Base-by-base conservation (phyloP, 2,888 invertebrate genomes). In the Pecten maximus region DNA sequence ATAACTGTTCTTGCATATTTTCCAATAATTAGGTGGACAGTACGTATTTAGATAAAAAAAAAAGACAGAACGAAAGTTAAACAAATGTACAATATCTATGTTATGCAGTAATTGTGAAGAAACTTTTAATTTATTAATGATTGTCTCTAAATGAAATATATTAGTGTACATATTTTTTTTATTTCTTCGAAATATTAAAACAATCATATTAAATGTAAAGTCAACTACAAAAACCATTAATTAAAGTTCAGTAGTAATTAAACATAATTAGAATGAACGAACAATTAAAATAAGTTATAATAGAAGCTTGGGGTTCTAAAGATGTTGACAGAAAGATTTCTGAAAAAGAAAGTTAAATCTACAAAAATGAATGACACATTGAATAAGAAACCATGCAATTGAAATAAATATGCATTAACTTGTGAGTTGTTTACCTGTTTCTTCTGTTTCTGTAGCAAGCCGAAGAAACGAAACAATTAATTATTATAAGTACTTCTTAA, bases 401-500 rank as follows among this genome's bases (percentile, higher is more conserved):
- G 23, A 54, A 54, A 54, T 48, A 48, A 54, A 3, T 23, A 54
- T 54, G 54, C 74, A 74, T 74, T 74, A 35, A 74, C 35, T 35
- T 23, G 35, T 74, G 28, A 74, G 10, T 74, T 60, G 60, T 74
- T 74, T 74, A 74, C 74, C 74, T 74, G 74, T 74, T 35, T 28
- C 35, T 74, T 74, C 35, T 74, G 74, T 74, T 74, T 74, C 74
- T 74, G 74, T 74, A 74, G 74, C 74, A 28, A 15, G 74, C 74
- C 74, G 74, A 74, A 74, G 74, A 28, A 74, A 74, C 74, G 23
- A 74, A 60, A 60, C n/a, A 60, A 60, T 8, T 23, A 60, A 2
- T 23, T 2, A 60, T 60, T 60, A 60, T 60, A n/a, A n/a, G n/a
- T n/a, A n/a, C n/a, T n/a, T n/a, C n/a, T n/a, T n/a, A n/a, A n/a